Conservation (phyloP, 2,888 invertebrate species). For the Chymomyza caudatula region DNA sequence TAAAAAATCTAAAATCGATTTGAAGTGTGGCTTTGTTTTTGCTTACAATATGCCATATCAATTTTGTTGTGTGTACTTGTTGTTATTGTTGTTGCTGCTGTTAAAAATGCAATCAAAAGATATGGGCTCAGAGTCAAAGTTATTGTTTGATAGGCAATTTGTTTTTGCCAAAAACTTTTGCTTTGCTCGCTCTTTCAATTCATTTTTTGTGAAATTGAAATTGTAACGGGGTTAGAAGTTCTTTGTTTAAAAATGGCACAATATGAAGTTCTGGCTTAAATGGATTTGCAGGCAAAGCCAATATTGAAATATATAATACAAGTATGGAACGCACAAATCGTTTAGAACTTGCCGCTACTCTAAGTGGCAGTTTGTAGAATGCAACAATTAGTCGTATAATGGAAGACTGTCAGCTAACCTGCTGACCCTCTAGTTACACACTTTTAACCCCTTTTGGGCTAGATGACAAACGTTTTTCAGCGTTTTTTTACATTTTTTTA, state of each 20-base stretch:
- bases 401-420: slow-evolving; percentile 59
- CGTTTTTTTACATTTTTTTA: not conserved
- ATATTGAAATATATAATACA: slow-evolving; percentile 1
- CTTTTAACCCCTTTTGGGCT: slow-evolving; percentile 48
- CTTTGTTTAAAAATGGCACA: not conserved
- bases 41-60: slow-evolving; percentile 56
- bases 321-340: not conserved
- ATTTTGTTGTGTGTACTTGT: slow-evolving; percentile 14
- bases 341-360: not conserved
- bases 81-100: slow-evolving; percentile 49
- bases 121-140: slow-evolving; percentile 39
- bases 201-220: slow-evolving; percentile 49
- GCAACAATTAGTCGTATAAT: slow-evolving; percentile 49
- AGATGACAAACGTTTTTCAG: slow-evolving; percentile 54
- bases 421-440: slow-evolving; percentile 67
- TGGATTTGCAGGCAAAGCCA: not conserved
- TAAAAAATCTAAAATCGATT: slow-evolving; percentile 74
- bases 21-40: slow-evolving; percentile 65
- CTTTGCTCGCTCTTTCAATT: slow-evolving; percentile 14
- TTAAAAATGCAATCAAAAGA: slow-evolving; percentile 66
- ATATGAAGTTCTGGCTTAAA: slow-evolving; percentile 2
- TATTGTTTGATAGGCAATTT: slow-evolving; percentile 64
- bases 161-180: slow-evolving; percentile 49
- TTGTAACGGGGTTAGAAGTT: slow-evolving; percentile 18
- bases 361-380: not conserved